Evolutionary conservation across 2,113 vertebrate genomes (phyloP), one percentile per base, ranked within the genome.

Genomic region (Macroglossus sobrinus): DNA sequence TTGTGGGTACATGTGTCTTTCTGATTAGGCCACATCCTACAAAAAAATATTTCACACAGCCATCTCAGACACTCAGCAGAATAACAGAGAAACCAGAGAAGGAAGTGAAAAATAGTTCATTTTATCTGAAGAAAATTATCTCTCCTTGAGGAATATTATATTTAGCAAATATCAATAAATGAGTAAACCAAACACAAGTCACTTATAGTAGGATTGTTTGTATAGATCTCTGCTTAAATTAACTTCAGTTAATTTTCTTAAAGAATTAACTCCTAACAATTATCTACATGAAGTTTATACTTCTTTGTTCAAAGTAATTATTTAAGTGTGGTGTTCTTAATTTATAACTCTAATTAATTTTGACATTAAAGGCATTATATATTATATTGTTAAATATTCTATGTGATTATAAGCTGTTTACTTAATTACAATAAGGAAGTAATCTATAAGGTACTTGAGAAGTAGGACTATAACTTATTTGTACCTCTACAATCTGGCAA

Each of bases 211-310:
- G 13, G 50, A 76, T 76, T 57, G n/a, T 94, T 30, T 84, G 33
- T 53, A 89, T 55, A 72, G 50, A 63, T 26, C 8, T 0, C 24
- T 89, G 59, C 64, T 76, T 81, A 75, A 80, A 53, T 84, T 78
- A 90, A 81, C 38, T 84, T 63, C 18, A 11, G 50, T 64, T 92
- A 78, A 86, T 92, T 78, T 96, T 94, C 85, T 94, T 74, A 89
- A 88, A 93, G 63, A 79, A 96, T 68, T 71, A 89, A 80, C 15
- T 71, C 33, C 68, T 82, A 68, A 92, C 7, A 92, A 85, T 63
- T 61, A 82, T 30, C 43, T 28, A 72, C 7, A 45, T 43, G 21
- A 88, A n/a, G 16, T 38, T 95, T 94, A 78, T 53, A 64, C 19
- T 84, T 89, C 53, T 82, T 61, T 24, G 91, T 11, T 91, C 76